phyloP scores from a whole-genome alignment of 2,113 vertebrate genomes.

The Prunella himalayana region DNA sequence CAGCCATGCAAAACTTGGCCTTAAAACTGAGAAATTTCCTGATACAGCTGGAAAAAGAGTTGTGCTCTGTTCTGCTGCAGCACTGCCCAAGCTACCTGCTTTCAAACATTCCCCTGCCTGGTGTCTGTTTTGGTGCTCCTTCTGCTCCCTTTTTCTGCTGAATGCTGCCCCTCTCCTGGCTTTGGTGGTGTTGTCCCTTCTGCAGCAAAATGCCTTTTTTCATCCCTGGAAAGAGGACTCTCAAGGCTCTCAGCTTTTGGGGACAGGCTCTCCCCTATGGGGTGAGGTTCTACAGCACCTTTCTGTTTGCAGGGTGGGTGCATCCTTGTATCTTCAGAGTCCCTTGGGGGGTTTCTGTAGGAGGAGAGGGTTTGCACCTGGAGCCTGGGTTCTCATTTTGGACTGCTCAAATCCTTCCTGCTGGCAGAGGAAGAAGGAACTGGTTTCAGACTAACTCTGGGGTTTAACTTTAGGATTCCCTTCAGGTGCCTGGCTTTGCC shows the following conservation, averaged over 20 bases:
- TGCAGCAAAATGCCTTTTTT: not conserved
- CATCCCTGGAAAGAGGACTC: not conserved
- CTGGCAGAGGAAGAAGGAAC: not conserved
- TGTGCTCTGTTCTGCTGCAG: not conserved
- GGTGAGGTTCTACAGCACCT: not conserved
- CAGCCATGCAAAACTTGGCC: not conserved
- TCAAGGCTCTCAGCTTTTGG: not conserved
- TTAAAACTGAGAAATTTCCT: not conserved
- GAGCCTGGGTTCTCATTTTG: not conserved
- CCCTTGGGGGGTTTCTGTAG: not conserved
- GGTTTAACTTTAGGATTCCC: not conserved
- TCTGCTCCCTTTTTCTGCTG: not conserved
- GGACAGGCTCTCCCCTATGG: fast-evolving
- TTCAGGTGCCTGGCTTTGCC: not conserved
- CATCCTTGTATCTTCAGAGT: fast-evolving
- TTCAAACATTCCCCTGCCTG: not conserved
- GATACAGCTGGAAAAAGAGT: not conserved
- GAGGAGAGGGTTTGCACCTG: not conserved
- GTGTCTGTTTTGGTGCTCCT: not conserved
- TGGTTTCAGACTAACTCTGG: not conserved
- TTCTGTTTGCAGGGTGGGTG: not conserved
- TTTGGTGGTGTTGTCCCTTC: not conserved
- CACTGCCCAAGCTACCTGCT: not conserved
- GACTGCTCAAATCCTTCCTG: not conserved
- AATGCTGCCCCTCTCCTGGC: not conserved